Conservation (phyloP, 1,140 invertebrate genomes). For the Drosophila paulistorum region DNA sequence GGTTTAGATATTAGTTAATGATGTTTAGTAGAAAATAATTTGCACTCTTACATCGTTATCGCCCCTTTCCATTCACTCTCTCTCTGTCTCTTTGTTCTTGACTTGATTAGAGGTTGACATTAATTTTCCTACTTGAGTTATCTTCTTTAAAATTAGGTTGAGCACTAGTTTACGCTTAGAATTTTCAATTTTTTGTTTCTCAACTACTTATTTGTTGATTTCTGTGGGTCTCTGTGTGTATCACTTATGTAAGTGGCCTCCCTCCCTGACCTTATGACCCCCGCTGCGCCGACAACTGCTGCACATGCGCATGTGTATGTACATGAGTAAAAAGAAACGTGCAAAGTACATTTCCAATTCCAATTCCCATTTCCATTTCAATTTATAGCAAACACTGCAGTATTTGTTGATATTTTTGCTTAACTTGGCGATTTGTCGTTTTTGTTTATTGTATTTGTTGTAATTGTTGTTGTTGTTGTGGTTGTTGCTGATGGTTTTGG, state of each 20-base stretch:
- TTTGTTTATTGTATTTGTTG: not conserved
- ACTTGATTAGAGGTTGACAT: slow-evolving; percentile 9
- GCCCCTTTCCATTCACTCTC: too few relatives aligned
- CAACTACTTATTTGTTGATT: not conserved
- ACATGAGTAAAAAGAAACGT: too few relatives aligned
- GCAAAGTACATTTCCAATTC: not conserved
- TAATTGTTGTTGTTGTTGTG: not conserved
- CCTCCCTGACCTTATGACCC: not conserved
- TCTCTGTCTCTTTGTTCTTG: not conserved
- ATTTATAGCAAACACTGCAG: not conserved
- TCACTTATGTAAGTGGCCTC: not conserved
- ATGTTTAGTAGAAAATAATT: too few relatives aligned
- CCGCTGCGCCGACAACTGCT: not conserved
- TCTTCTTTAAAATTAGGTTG: slow-evolving; percentile 1
- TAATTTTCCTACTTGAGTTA: not conserved
- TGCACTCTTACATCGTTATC: too few relatives aligned
- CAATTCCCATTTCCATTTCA: not conserved
- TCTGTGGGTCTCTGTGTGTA: not conserved
- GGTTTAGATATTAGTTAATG: too few relatives aligned
- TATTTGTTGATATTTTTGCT: slow-evolving; percentile 2
- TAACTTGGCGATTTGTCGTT: not conserved
- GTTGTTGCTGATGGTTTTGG: not conserved
- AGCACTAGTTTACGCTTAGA: not conserved
- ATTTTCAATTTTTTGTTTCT: slow-evolving; percentile 3
- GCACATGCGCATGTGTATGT: not conserved